Conservation (phyloP, 2,888 invertebrate genomes). For the Pristionchus entomophagus region DNA sequence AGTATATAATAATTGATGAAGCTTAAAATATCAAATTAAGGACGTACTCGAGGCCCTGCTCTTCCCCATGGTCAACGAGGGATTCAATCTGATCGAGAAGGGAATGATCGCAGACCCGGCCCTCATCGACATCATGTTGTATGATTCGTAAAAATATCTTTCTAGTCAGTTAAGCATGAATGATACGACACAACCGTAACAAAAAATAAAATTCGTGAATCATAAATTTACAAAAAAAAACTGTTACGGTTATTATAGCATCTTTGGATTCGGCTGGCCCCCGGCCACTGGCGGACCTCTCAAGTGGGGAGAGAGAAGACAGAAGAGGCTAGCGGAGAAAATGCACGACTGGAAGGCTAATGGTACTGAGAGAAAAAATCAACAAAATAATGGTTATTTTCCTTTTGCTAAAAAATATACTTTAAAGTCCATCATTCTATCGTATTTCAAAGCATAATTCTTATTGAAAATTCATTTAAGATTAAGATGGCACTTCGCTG, state of each 20-base stretch:
- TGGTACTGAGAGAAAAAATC: neutral
- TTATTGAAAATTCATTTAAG: neutral
- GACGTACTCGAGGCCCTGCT: conserved; percentile 62
- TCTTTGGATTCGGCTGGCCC: conserved; percentile 68
- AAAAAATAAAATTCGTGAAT: neutral
- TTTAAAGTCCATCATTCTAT: too few species aligned
- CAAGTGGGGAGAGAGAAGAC: conserved; percentile 55
- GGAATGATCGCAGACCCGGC: conserved; percentile 60
- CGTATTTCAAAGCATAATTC: too few species aligned
- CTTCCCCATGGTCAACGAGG: conserved; percentile 68
- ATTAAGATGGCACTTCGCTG: too few species aligned
- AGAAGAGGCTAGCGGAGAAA: conserved; percentile 11
- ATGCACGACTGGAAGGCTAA: conserved; percentile 7
- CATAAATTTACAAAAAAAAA: too few species aligned
- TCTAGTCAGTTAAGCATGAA: neutral
- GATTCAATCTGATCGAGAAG: conserved; percentile 63
- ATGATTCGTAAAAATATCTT: conserved; percentile 39
- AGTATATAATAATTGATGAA: too few species aligned
- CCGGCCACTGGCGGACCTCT: conserved; percentile 63
- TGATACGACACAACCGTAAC: neutral
- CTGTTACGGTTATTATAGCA: too few species aligned
- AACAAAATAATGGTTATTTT: too few species aligned
- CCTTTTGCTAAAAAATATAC: too few species aligned
- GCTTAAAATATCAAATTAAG: conserved; percentile 52
- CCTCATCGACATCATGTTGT: conserved; percentile 69